Conservation (phyloP, 2,797 vertebrate genomes). For the Pyrocephalus nanus region DNA sequence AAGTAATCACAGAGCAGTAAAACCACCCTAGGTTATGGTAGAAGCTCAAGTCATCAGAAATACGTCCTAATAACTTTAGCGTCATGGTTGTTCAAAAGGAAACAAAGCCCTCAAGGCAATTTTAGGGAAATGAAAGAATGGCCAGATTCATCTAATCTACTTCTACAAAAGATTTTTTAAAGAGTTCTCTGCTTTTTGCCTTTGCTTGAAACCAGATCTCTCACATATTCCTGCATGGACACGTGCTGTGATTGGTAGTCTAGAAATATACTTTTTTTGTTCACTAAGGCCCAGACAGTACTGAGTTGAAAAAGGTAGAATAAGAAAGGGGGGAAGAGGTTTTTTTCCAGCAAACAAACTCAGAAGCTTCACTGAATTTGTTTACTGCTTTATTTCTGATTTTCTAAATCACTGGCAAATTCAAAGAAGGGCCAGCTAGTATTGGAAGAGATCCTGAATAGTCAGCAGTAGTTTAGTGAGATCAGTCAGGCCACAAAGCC, state of each 20-base stretch:
- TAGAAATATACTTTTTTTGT: neutral
- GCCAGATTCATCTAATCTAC: neutral
- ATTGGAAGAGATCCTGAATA: slow-evolving; percentile 18
- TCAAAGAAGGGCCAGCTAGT: slow-evolving; percentile 5
- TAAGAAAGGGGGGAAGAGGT: accelerated
- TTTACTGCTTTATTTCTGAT: slow-evolving; percentile 14
- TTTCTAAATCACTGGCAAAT: neutral
- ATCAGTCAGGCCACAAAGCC: slow-evolving; percentile 16
- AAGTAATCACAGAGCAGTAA: neutral
- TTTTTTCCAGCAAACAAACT: neutral
- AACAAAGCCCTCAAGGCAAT: neutral
- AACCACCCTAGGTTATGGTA: neutral
- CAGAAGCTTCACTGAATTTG: neutral
- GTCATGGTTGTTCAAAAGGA: neutral
- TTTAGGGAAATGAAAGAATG: neutral
- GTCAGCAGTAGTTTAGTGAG: slow-evolving; percentile 31
- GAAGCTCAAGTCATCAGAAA: neutral
- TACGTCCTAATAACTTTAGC: neutral
- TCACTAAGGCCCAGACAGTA: neutral
- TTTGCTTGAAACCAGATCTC: slow-evolving; percentile 5
- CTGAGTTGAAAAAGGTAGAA: neutral
- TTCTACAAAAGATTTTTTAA: slow-evolving; percentile 4
- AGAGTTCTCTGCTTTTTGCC: neutral
- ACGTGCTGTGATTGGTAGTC: neutral
- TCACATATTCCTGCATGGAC: neutral